Evolutionary conservation across 2,113 vertebrate genomes (phyloP).

Genomic region (Neotoma lepida): DNA sequence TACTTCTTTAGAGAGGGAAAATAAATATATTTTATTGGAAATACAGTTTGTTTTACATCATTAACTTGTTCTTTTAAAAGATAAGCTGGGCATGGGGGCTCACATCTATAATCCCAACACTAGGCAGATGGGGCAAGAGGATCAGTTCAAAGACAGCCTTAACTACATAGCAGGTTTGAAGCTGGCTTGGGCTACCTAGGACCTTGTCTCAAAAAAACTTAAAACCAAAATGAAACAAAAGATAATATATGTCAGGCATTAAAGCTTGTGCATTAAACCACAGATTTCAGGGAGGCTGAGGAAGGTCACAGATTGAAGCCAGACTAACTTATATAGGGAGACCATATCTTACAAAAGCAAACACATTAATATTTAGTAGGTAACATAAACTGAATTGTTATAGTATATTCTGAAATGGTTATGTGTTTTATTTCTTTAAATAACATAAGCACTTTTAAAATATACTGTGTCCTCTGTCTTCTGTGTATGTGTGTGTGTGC

Average conservation of each 20-base stretch:
- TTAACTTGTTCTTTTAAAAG: neutral
- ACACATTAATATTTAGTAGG: neutral
- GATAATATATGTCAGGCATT: neutral
- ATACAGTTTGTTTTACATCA: neutral
- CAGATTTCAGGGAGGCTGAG: neutral
- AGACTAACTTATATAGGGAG: neutral
- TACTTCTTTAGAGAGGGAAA: neutral
- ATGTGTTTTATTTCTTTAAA: neutral
- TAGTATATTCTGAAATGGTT: neutral
- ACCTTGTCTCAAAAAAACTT: neutral
- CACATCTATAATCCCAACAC: neutral
- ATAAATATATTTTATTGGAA: neutral
- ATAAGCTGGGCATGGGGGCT: neutral
- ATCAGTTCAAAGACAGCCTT: neutral
- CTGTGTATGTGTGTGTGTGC: neutral
- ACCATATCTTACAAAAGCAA: neutral
- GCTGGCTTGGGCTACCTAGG: neutral
- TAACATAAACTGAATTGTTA: neutral
- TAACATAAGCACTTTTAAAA: neutral
- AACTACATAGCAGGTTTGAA: neutral
- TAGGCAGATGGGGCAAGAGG: neutral
- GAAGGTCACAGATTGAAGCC: neutral
- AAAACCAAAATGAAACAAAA: neutral
- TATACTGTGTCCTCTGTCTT: neutral
- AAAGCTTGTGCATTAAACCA: neutral